phyloP scores from a whole-genome alignment of 1,140 invertebrate genomes.

The Diabrotica undecimpunctata region DNA sequence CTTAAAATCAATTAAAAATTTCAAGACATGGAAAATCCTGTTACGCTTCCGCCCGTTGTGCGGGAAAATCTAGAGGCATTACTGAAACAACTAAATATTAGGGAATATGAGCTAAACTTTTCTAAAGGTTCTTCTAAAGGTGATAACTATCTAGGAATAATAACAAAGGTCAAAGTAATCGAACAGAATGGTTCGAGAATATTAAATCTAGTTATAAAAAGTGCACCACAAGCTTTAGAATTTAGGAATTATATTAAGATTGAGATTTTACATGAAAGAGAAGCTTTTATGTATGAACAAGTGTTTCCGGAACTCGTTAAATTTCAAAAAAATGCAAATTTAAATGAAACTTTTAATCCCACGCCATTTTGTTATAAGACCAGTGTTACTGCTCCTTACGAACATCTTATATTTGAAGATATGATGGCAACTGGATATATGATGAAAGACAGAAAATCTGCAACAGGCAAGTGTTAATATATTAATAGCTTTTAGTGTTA shows the following conservation, averaged over 20 bases:
- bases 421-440: background rate
- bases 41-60: no score
- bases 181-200: background rate
- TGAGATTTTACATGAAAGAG: background rate
- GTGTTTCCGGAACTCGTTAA: background rate
- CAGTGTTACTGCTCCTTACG: background rate
- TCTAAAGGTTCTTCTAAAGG: slow-evolving; percentile 33
- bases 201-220: background rate
- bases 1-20: no score
- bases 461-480: background rate
- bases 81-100: background rate
- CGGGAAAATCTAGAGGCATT: no score
- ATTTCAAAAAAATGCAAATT: background rate
- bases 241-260: slow-evolving; percentile 1
- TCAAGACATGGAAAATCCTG: no score
- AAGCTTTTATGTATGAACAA: background rate
- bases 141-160: slow-evolving; percentile 42
- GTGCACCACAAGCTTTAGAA: background rate
- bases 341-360: background rate
- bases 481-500: no score
- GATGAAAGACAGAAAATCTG: background rate
- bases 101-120: background rate
- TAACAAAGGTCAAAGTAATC: slow-evolving; percentile 13
- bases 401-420: background rate
- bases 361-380: background rate